Base-by-base conservation (phyloP, 2,797 vertebrate genomes). In the Trachurus trachurus region DNA sequence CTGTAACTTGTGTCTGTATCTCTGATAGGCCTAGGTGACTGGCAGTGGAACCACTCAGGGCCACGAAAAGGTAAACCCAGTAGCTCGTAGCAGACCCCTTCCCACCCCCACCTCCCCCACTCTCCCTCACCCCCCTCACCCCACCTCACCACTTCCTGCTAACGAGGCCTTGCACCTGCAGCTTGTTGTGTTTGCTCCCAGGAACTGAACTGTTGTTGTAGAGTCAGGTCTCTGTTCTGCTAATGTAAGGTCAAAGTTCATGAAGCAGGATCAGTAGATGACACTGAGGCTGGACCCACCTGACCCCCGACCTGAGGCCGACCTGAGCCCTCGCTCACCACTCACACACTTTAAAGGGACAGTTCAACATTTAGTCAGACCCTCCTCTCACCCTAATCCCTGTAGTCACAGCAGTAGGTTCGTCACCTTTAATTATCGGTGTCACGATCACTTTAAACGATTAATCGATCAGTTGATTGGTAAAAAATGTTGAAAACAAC, bases 11-110 rank as follows among this genome's bases (percentile, higher is more conserved):
- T 95, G 91, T 95, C 91, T 93, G 89, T 94, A 93, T 94, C 89
- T 88, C 89, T 91, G 89, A 92, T 94, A 95, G 94, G 94, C 85
- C 71, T 93, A 94, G 89, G 90, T 92, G 93, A 94, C 93, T 94
- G 93, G 94, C 92, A 94, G 92, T 95, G 94, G 94, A 95, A 92
- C 92, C 88, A 94, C 88, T 90, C 93, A 90, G 92, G 88, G 91
- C 88, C 91, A 92, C 87, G 87, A 91, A 95, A 94, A 95, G 94
- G 94, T 95, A 95, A 34, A 95, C 87, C 74, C 79, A 77, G 89
- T 93, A 94, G 91, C 61, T 86, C 44, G 75, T 87, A 89, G 83
- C 72, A 83, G 77, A 89, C 26, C 26, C 26, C 26, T n/a, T n/a
- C 26, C 26, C 26, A 26, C 26, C 26, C 26, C 26, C 26, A 26